Evolutionary conservation across 2,113 vertebrate genomes (phyloP).

Genomic region (Tympanuchus pallidicinctus): DNA sequence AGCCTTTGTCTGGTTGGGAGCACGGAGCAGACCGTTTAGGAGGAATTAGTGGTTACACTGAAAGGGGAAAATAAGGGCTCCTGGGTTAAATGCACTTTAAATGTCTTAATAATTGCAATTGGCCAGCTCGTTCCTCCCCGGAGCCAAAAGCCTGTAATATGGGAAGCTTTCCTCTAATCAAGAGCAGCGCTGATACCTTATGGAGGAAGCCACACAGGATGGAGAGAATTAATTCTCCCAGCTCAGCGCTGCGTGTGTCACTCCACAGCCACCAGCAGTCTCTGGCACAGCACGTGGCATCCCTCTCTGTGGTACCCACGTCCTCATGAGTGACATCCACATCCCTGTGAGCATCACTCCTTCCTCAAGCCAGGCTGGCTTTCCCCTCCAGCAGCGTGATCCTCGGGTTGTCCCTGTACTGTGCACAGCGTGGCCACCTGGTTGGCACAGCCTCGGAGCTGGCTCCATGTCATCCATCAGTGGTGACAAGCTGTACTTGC

Average conservation of each 20-base stretch:
- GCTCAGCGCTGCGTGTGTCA: neutral
- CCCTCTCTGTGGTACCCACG: accelerated
- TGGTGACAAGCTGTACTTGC: slow-evolving; percentile 60
- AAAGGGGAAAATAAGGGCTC: slow-evolving; percentile 65
- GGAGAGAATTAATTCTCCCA: slow-evolving; percentile 34
- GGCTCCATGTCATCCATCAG: slow-evolving; percentile 65
- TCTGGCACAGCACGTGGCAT: neutral
- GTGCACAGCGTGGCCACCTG: neutral
- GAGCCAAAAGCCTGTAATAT: slow-evolving; percentile 71
- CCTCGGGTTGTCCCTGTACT: neutral
- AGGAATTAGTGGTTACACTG: slow-evolving; percentile 63
- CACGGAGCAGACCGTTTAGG: slow-evolving; percentile 41
- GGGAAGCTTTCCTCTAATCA: slow-evolving; percentile 70
- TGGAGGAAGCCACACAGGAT: slow-evolving; percentile 64
- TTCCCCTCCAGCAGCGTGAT: neutral
- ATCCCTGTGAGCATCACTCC: neutral
- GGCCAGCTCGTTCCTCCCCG: slow-evolving; percentile 62
- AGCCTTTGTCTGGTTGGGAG: slow-evolving; percentile 58
- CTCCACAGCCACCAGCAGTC: neutral
- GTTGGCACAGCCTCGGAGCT: neutral
- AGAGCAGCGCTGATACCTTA: slow-evolving; percentile 64
- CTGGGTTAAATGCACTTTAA: slow-evolving; percentile 73
- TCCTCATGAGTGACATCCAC: neutral
- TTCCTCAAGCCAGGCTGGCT: accelerated
- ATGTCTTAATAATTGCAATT: slow-evolving; percentile 76